Evolutionary conservation across 1,140 invertebrate genomes (phyloP), one percentile per base, ranked within the genome.

Genomic region (Aradophagus sp.): DNA sequence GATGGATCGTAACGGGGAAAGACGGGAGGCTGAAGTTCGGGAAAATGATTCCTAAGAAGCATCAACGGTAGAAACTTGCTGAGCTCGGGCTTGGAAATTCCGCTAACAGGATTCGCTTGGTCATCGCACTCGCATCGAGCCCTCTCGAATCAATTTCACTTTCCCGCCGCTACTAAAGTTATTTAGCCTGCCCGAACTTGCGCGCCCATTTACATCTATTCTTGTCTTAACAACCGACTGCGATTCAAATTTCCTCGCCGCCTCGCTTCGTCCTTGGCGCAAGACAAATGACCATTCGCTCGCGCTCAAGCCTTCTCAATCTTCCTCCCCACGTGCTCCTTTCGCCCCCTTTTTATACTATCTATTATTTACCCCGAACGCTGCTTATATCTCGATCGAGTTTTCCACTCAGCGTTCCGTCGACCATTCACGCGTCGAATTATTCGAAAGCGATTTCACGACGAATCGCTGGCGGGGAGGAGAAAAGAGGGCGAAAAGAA

Each of bases 131-230:
- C 32, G 13, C 23, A 31, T 48, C 36, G 52, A 58, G 42, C 29
- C 42, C 50, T 65, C 48, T 55, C 41, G 52, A 66, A 66, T 66
- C 62, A 66, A 66, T 66, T 66, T 66, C 45, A 66, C 52, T 66
- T 65, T 65, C 29, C 61, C 34, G 41, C 12, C 41, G 55, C 48
- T 39, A 29, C 50, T 39, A 19, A 32, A 65, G 50, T 65, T 55
- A 65, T 65, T 65, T 55, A 56, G 50, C 48, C 13, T 65, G 50
- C 38, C 32, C 59, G 48, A 65, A 55, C 42, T 65, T 55, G 23
- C 32, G 50, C 23, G 29, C 50, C 42, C 61, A 65, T 65, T 55
- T 55, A 65, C 61, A 65, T 65, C 61, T 42, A 65, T 56, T 65
- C 61, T 48, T 55, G 61, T 65, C 50, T 65, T 65, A 65, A 65